These are phyloP conservation scores for Phyllostomus hastatus DNA, from an alignment of 2,113 vertebrate genomes.

Conservation along the genomic window DNA sequence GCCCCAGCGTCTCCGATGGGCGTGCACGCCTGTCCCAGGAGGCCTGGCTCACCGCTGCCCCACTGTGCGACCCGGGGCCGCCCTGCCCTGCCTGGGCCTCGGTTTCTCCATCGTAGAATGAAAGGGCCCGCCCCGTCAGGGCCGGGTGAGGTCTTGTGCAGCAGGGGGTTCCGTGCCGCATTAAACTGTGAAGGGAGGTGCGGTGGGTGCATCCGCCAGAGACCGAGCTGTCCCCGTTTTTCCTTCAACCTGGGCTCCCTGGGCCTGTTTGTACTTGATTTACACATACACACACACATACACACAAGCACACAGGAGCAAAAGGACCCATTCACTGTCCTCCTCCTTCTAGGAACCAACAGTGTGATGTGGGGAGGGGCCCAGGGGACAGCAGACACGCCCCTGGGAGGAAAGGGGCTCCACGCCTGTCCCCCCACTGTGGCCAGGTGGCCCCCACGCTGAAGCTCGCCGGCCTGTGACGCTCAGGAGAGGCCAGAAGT, in stretches of 20 bases:
- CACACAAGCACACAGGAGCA: too few species aligned
- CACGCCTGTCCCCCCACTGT: not conserved
- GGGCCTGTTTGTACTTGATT: not conserved
- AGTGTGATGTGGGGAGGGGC: fast-evolving
- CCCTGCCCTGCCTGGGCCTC: not conserved
- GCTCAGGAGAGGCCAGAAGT: not conserved
- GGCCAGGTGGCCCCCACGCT: not conserved
- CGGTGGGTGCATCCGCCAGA: not conserved
- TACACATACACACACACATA: too few species aligned
- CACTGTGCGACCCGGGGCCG: fast-evolving
- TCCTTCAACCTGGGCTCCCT: not conserved
- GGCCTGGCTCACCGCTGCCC: not conserved
- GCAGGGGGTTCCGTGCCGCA: not conserved
- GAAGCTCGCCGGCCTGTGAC: not conserved
- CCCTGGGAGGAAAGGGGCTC: too few species aligned
- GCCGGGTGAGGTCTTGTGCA: fast-evolving
- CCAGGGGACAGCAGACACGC: not conserved
- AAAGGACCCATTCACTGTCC: not conserved
- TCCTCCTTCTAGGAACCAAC: not conserved
- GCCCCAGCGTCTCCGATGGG: fast-evolving
- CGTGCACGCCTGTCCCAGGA: not conserved
- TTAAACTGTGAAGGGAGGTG: too few species aligned
- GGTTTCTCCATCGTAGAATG: not conserved
- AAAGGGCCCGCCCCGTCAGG: not conserved
- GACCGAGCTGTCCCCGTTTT: not conserved